phyloP scores from a whole-genome alignment of 1,140 invertebrate genomes.

The Drosophila saltans region DNA sequence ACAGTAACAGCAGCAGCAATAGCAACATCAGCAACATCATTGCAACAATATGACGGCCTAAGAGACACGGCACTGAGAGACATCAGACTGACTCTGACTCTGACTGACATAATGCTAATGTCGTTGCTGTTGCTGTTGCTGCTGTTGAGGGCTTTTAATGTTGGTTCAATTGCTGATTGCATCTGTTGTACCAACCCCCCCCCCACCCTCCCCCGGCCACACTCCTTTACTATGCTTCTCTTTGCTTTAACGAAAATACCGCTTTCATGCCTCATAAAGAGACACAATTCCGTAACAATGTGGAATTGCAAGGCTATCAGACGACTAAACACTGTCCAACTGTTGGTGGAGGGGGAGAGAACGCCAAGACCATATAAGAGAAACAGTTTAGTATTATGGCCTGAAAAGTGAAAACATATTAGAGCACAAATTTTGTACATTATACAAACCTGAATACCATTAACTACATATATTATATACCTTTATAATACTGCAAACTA shows the following conservation, averaged over 20 bases:
- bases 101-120: conserved; percentile 67
- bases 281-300: conserved; percentile 46
- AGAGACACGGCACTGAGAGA: conserved; percentile 8
- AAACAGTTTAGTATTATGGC: neutral
- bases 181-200: conserved; percentile 32
- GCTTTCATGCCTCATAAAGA: conserved; percentile 76
- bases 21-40: conserved; percentile 42
- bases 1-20: conserved; percentile 47
- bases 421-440: neutral
- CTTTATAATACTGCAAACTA: too few relatives aligned
- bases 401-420: neutral
- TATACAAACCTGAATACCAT: neutral
- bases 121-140: conserved; percentile 17
- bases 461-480: too few relatives aligned
- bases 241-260: conserved; percentile 65
- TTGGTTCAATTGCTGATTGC: conserved; percentile 43
- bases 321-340: conserved; percentile 27
- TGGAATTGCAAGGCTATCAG: conserved; percentile 44
- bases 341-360: neutral
- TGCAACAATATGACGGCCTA: conserved; percentile 67
- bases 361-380: neutral
- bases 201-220: neutral
- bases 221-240: conserved; percentile 1
- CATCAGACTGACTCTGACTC: conserved; percentile 8
- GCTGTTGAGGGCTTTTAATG: conserved; percentile 30